phyloP scores from a whole-genome alignment of 2,113 vertebrate species.

The Dasypus novemcinctus region DNA sequence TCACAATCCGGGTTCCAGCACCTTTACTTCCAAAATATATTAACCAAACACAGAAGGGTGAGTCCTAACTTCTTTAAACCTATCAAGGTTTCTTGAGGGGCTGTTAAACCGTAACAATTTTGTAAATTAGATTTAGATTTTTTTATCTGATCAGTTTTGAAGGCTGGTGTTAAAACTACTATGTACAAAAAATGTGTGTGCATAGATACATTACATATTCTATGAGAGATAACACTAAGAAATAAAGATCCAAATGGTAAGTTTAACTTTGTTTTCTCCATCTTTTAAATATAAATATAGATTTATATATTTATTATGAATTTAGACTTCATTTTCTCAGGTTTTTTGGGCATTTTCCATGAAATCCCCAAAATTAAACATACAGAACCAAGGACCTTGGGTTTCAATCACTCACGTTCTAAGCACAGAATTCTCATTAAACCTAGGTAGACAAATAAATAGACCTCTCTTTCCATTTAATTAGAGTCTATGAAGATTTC shows the following conservation, averaged over 20 bases:
- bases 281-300: constrained; percentile 80
- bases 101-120: background rate
- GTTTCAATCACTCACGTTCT: background rate
- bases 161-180: constrained; percentile 53
- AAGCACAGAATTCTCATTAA: constrained; percentile 25
- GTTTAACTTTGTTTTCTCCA: constrained; percentile 68
- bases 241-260: constrained; percentile 77
- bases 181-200: constrained; percentile 58
- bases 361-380: constrained; percentile 61
- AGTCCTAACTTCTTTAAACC: background rate
- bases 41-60: background rate
- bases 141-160: constrained; percentile 40
- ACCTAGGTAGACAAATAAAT: constrained; percentile 5
- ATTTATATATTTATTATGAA: constrained; percentile 66
- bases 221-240: constrained; percentile 82
- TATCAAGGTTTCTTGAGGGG: background rate
- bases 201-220: constrained; percentile 82
- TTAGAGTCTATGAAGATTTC: constrained; percentile 61
- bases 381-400: constrained; percentile 52
- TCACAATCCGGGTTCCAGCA: background rate
- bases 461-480: constrained; percentile 32
- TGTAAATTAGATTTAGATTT: constrained; percentile 7
- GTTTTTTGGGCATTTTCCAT: constrained; percentile 38
- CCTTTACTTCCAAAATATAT: background rate
- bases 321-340: constrained; percentile 53